Evolutionary conservation across 2,888 invertebrate species (phyloP).

Genomic region (Chromoteleia sp.): DNA sequence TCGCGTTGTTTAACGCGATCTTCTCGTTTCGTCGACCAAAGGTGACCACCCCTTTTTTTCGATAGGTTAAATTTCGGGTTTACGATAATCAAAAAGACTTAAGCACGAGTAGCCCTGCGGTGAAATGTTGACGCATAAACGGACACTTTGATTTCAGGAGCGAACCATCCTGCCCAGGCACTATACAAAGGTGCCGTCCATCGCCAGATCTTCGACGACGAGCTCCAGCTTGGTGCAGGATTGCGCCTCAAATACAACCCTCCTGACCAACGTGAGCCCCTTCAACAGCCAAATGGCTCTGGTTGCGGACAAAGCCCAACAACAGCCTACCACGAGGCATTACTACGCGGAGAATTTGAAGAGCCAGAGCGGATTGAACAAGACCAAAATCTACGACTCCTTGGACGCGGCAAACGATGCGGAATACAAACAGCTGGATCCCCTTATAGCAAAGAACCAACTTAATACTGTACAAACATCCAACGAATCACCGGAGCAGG

Average conservation of each 20-base stretch:
- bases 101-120: neutral
- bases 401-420: slow-evolving; percentile 71
- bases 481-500: slow-evolving; percentile 21
- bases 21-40: neutral
- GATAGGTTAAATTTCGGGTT: neutral
- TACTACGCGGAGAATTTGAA: slow-evolving; percentile 82
- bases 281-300: slow-evolving; percentile 83
- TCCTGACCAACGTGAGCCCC: slow-evolving; percentile 81
- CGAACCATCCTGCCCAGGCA: slow-evolving; percentile 78
- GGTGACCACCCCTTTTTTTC: slow-evolving; percentile 17
- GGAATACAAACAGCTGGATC: slow-evolving; percentile 80
- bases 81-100: neutral
- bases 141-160: slow-evolving; percentile 75
- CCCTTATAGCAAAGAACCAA: slow-evolving; percentile 71
- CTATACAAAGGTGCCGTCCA: slow-evolving; percentile 80
- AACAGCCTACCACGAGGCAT: slow-evolving; percentile 67
- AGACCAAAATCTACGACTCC: slow-evolving; percentile 78
- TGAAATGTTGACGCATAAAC: slow-evolving; percentile 38
- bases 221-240: slow-evolving; percentile 78
- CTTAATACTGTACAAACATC: slow-evolving; percentile 6
- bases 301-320: slow-evolving; percentile 72
- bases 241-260: slow-evolving; percentile 82
- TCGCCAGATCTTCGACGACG: slow-evolving; percentile 74
- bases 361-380: slow-evolving; percentile 75
- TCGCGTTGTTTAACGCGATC: neutral